These are phyloP conservation scores for Hylia prasina DNA, from an alignment of 2,113 vertebrate species.

Conservation along the genomic window DNA sequence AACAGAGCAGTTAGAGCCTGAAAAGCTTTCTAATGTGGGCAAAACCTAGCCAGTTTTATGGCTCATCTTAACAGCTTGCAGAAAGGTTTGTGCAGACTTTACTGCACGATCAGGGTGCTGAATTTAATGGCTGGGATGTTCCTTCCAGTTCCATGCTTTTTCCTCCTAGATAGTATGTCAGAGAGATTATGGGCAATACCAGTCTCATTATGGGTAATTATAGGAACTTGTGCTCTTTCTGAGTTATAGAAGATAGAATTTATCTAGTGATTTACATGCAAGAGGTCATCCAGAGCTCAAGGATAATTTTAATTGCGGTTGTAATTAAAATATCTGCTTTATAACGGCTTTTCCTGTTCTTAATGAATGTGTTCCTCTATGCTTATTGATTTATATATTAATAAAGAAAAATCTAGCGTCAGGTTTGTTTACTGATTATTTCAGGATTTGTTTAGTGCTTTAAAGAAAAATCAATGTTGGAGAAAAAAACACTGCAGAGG, in stretches of 20 bases:
- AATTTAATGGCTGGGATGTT: not conserved
- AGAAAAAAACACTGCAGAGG: not conserved
- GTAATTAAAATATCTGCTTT: slow-evolving; percentile 32
- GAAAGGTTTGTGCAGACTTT: not conserved
- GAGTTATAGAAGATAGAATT: not conserved
- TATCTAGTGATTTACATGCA: not conserved
- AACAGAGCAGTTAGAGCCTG: not conserved
- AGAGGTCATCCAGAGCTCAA: slow-evolving; percentile 2
- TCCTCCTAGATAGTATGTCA: not conserved
- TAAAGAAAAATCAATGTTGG: slow-evolving; percentile 11
- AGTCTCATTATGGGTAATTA: not conserved
- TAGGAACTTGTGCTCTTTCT: not conserved
- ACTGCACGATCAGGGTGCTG: not conserved
- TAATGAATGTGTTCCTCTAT: slow-evolving; percentile 16
- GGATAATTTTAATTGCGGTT: slow-evolving; percentile 44
- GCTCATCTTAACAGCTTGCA: not conserved
- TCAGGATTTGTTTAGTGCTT: slow-evolving; percentile 11
- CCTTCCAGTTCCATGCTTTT: not conserved
- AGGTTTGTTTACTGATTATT: slow-evolving; percentile 25
- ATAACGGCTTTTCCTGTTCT: not conserved
- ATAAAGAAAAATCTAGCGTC: not conserved
- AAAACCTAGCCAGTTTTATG: not conserved
- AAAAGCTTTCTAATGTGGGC: not conserved
- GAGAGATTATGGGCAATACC: not conserved
- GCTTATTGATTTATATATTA: slow-evolving; percentile 40